phyloP scores from a whole-genome alignment of 2,113 vertebrate genomes.

The Dipodomys stephensi region DNA sequence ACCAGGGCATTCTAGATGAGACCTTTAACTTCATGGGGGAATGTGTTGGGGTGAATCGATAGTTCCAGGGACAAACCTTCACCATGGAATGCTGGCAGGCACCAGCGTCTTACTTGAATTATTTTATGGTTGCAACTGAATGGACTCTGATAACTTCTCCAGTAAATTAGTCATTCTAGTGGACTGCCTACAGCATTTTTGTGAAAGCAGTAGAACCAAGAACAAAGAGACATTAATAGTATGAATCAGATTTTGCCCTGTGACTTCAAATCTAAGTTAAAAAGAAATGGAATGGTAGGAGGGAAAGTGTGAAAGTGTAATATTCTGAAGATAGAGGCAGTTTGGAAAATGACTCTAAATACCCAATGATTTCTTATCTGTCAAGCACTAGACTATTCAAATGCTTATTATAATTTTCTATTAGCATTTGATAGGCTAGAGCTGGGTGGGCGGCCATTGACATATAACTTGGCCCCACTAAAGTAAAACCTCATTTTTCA shows the following conservation, averaged over 20 bases:
- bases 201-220: slow-evolving; percentile 75
- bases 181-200: slow-evolving; percentile 78
- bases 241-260: slow-evolving; percentile 80
- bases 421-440: slow-evolving; percentile 67
- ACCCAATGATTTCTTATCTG: slow-evolving; percentile 69
- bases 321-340: slow-evolving; percentile 71
- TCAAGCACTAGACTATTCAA: slow-evolving; percentile 61
- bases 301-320: slow-evolving; percentile 67
- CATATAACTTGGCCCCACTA: background rate
- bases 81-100: slow-evolving; percentile 62
- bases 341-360: slow-evolving; percentile 79
- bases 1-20: slow-evolving; percentile 38
- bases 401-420: slow-evolving; percentile 70
- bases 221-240: slow-evolving; percentile 78
- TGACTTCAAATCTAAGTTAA: slow-evolving; percentile 81
- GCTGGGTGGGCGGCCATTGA: slow-evolving; percentile 42
- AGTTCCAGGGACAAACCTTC: slow-evolving; percentile 60
- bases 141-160: slow-evolving; percentile 75
- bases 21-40: slow-evolving; percentile 55
- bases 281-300: slow-evolving; percentile 63
- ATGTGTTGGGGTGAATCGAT: slow-evolving; percentile 54
- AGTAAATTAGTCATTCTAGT: slow-evolving; percentile 76
- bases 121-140: slow-evolving; percentile 75
- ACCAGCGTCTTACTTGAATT: slow-evolving; percentile 72
- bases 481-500: slow-evolving; percentile 65